Evolutionary conservation across 2,113 vertebrate species (phyloP), one percentile per base, ranked within the genome.

Genomic region (Sinocyclocheilus maitianheensis): DNA sequence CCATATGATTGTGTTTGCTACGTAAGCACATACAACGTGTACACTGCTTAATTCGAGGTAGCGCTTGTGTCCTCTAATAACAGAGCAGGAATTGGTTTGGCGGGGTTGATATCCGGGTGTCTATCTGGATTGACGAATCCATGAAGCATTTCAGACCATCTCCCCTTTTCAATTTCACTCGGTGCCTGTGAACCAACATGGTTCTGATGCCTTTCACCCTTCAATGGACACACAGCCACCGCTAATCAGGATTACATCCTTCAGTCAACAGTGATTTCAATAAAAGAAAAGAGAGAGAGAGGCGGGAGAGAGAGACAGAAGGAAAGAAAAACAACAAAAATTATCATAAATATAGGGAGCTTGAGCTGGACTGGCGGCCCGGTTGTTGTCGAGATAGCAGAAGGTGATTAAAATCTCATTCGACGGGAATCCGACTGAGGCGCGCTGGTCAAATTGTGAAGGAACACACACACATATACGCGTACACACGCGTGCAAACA

Each of bases 221-320:
- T 96, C 95, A 95, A 95, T 97, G 96, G 94, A 94, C 95, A 94
- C 96, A 93, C 95, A 95, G 94, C 96, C 96, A 96, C 96, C 96
- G 95, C 96, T 97, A 96, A 97, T 97, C 97, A 97, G 96, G 96
- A 96, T 96, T 96, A 96, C 96, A 95, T 94, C 95, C 96, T 95
- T 97, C 96, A 96, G 96, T 97, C 96, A 97, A 97, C 96, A 97
- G 95, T 95, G 94, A 97, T 97, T 97, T 97, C 96, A 97, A 97
- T 96, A 97, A 96, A 96, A 86, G 95, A 94, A 94, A 92, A 93
- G 79, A 84, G 65, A 85, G 81, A 76, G 87, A 51, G 80, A 53
- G 78, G 24, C 2, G 43, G 43, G 43, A 46, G 43, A 30, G 43
- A 46, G 9, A 2, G 77, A 51, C 26, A 82, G 78, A 40, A 40